Evolutionary conservation across 2,113 vertebrate species (phyloP), one percentile per base, ranked within the genome.

Genomic region (Cacatua alba): DNA sequence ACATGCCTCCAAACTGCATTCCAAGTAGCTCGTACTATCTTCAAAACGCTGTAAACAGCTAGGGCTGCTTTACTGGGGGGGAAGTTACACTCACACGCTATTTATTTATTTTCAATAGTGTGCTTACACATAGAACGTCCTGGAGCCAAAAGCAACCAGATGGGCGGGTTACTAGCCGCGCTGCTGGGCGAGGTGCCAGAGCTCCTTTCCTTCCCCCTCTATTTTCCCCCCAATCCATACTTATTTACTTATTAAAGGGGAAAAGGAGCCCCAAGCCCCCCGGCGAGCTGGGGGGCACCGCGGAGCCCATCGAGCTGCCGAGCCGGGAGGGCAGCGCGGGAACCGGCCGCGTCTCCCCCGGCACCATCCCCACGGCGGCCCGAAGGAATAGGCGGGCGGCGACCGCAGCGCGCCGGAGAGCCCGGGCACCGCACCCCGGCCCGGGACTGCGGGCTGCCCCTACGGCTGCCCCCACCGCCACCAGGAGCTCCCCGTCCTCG

Each of bases 101-200:
- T 82, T 81, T 95, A 89, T 89, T 96, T 95, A 88, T 94, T 95
- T 92, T 87, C 84, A 88, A 92, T 25, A 68, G 48, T 9, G 48
- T 48, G 52, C 89, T 92, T 82, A 82, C 86, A 94, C 84, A 57
- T 24, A 87, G 74, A 85, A 82, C 7, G 62, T 89, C 77, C 87
- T 11, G 35, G 43, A 95, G 89, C 89, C 93, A 88, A 71, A 80
- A 92, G 93, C 86, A 71, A 67, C 86, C 92, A 92, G 93, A 92
- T 79, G 95, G 95, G 93, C 81, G 91, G 91, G 83, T 80, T 95
- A 94, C 82, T 52, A 79, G 72, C 79, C 51, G 55, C 68, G 37
- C 71, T 65, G 70, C 86, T 29, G 96, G 94, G 95, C 90, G 48
- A 88, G 69, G 35, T 41, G 97, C 97, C 97, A 96, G 86, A 59